Conservation (phyloP, 30 jellyfish, hydroid and myxozoan species). For the Aurelia sp. region DNA sequence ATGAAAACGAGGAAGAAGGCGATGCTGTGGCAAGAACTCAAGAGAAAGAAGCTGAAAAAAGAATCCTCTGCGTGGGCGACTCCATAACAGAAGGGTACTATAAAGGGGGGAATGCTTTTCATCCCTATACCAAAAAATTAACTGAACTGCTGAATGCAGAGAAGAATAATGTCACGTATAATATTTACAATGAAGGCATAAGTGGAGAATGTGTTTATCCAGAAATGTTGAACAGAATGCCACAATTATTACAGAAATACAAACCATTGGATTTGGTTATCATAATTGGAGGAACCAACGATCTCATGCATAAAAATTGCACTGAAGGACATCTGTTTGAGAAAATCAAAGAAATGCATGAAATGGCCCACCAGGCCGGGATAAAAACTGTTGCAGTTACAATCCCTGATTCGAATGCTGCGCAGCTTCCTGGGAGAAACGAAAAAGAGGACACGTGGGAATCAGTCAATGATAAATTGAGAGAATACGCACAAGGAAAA, state of each 20-base stretch:
- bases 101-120: constrained; percentile 61
- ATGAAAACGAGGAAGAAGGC: constrained; percentile 3
- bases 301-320: constrained; percentile 38
- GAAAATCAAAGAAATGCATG: constrained; percentile 46
- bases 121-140: constrained; percentile 63
- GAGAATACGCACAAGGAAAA: constrained; percentile 47
- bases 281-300: constrained; percentile 97
- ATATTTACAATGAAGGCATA: constrained; percentile 80
- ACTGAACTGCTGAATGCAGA: constrained; percentile 60
- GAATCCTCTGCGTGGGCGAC: constrained; percentile 78
- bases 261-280: constrained; percentile 71
- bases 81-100: constrained; percentile 80
- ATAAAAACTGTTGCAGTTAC: constrained; percentile 76
- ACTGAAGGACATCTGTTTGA: constrained; percentile 19
- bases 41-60: constrained; percentile 43
- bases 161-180: constrained; percentile 22
- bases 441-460: constrained; percentile 51
- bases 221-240: constrained; percentile 81
- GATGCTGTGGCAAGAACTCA: not conserved
- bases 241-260: constrained; percentile 53
- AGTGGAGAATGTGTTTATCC: constrained; percentile 82
- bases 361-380: constrained; percentile 59
- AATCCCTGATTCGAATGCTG: constrained; percentile 69
- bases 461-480: constrained; percentile 38
- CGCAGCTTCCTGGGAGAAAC: constrained; percentile 40